Evolutionary conservation across 2,888 invertebrate genomes (phyloP).

Genomic region (Drosophila mettleri): DNA sequence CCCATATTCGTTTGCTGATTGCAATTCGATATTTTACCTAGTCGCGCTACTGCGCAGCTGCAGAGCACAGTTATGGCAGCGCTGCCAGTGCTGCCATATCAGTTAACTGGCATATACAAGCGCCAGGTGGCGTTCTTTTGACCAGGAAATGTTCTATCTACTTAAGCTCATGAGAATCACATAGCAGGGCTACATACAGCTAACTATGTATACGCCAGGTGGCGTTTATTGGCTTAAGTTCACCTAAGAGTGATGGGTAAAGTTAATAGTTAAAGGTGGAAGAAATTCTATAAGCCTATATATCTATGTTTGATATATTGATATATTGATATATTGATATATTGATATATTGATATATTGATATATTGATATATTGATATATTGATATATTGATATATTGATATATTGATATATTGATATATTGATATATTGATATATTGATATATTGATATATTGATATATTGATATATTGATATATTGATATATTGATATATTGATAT

Average conservation of each 20-base stretch:
- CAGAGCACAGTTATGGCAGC: slow-evolving; percentile 38
- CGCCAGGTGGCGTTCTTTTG: slow-evolving; percentile 29
- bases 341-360: no score
- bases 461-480: no score
- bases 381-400: no score
- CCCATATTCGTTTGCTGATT: slow-evolving; percentile 15
- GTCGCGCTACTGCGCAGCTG: slow-evolving; percentile 39
- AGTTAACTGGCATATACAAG: fast-evolving
- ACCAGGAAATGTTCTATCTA: no score
- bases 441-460: no score
- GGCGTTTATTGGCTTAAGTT: not conserved
- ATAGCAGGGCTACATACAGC: not conserved
- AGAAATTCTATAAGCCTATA: not conserved
- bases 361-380: no score
- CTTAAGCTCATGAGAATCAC: not conserved
- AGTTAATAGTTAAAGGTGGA: not conserved
- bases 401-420: no score
- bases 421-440: no score
- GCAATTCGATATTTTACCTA: slow-evolving; percentile 11
- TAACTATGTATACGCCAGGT: not conserved
- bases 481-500: no score
- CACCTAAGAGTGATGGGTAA: no score
- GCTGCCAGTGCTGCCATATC: slow-evolving; percentile 33
- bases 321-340: no score
- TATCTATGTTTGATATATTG: no score